Percentiles rank a stretch among this genome's conserved stretches.
phyloP scores from a whole-genome alignment of 2,113 vertebrate species.

The Irena cyanogastra region DNA sequence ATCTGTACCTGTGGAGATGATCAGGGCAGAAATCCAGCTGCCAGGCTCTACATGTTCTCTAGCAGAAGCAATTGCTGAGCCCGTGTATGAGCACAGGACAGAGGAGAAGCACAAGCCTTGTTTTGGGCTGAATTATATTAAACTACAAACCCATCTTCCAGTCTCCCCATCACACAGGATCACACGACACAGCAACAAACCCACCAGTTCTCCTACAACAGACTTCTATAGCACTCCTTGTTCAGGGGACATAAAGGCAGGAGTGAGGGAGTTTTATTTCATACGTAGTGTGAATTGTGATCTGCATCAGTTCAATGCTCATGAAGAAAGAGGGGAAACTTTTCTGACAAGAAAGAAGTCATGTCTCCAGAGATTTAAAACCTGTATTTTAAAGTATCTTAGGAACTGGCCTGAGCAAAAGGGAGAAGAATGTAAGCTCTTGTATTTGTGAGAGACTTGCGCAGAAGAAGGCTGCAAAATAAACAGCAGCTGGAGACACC shows the following conservation, averaged over 20 bases:
- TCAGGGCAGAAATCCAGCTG: neutral
- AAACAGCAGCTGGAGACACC: neutral
- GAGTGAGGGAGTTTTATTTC: neutral
- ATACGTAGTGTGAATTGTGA: neutral
- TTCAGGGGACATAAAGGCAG: neutral
- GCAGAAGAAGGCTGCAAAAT: neutral
- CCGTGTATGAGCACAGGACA: rapidly evolving
- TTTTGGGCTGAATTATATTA: neutral
- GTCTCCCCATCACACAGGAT: neutral
- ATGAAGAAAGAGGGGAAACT: neutral
- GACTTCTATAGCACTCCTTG: neutral
- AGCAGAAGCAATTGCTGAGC: neutral
- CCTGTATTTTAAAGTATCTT: neutral
- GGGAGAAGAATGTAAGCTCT: neutral
- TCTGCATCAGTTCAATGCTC: neutral
- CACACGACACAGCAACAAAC: neutral
- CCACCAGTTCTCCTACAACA: neutral
- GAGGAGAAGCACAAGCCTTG: neutral
- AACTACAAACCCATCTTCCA: neutral
- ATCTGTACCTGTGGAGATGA: neutral
- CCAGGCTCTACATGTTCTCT: rapidly evolving
- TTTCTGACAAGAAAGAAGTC: neutral
- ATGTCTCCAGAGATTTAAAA: neutral
- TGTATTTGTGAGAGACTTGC: neutral
- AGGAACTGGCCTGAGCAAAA: neutral